These are phyloP conservation scores for Alauda arvensis DNA, from an alignment of 2,797 vertebrate genomes.

Conservation along the genomic window DNA sequence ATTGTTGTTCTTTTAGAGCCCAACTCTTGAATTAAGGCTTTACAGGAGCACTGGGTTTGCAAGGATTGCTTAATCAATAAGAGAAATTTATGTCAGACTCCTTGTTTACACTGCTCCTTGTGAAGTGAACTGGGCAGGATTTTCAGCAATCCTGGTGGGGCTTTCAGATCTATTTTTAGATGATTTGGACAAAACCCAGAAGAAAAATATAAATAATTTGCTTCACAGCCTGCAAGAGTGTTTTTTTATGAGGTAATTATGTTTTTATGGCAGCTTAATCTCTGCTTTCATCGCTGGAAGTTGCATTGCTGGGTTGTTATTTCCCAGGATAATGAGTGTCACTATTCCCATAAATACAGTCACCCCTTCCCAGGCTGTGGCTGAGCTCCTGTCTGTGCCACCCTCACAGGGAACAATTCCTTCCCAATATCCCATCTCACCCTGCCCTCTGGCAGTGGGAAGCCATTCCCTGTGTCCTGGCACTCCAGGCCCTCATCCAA, in stretches of 20 bases:
- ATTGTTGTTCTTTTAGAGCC: not conserved
- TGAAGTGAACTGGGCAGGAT: not conserved
- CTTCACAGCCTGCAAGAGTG: not conserved
- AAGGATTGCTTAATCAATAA: not conserved
- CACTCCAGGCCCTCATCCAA: not conserved
- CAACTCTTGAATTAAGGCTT: not conserved
- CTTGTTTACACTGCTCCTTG: not conserved
- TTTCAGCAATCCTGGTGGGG: not conserved
- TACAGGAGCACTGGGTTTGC: not conserved
- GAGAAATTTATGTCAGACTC: not conserved
- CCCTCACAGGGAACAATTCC: not conserved
- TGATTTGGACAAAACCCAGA: slow-evolving; percentile 21
- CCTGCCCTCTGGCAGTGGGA: not conserved
- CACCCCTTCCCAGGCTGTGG: not conserved
- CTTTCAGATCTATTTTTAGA: slow-evolving; percentile 21
- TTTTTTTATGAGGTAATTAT: slow-evolving; percentile 39
- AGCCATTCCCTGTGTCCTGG: not conserved
- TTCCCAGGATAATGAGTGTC: not conserved
- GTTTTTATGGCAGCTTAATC: slow-evolving; percentile 39
- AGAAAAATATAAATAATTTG: slow-evolving; percentile 28
- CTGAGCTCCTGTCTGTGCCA: not conserved
- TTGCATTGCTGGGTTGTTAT: not conserved
- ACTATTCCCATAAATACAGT: not conserved
- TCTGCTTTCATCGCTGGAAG: not conserved
- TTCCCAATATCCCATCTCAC: not conserved